Percentiles rank a stretch among this genome's conserved stretches.
Evolutionary conservation across 2,797 vertebrate genomes (phyloP).

Genomic region (Chelon auratus): DNA sequence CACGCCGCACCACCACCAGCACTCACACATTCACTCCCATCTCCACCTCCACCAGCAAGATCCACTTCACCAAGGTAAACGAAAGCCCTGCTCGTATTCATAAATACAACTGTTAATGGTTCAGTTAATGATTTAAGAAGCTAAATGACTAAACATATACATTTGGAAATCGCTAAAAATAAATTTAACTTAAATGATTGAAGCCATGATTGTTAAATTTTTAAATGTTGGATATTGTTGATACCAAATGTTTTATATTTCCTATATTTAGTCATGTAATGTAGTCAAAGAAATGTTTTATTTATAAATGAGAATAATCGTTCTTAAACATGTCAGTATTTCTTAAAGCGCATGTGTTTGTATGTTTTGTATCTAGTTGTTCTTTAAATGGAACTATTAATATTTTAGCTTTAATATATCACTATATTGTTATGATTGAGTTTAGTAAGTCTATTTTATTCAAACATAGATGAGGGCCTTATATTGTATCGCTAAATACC

Average conservation of each 20-base stretch:
- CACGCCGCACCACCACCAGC: slow-evolving; percentile 98
- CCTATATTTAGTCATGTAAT: not conserved
- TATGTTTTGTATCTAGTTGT: not conserved
- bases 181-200: no score
- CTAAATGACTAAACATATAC: not conserved
- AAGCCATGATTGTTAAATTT: no score
- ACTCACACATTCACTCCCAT: slow-evolving; percentile 99
- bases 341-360: not conserved
- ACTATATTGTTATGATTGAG: slow-evolving; percentile 3
- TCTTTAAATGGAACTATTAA: not conserved
- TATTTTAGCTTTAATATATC: not conserved
- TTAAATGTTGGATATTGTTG: no score
- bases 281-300: not conserved
- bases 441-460: not conserved
- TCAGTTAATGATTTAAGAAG: not conserved
- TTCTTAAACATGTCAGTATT: not conserved
- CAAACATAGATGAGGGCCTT: slow-evolving; percentile 29
- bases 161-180: no score
- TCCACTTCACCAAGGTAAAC: slow-evolving; percentile 97
- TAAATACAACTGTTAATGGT: not conserved
- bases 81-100: slow-evolving; percentile 41
- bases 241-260: not conserved
- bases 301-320: not conserved
- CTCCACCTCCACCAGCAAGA: slow-evolving; percentile 99
- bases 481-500: slow-evolving; percentile 29